These are phyloP conservation scores for Hemiscyllium ocellatum DNA, from an alignment of 2,113 vertebrate genomes.

Conservation along the genomic window DNA sequence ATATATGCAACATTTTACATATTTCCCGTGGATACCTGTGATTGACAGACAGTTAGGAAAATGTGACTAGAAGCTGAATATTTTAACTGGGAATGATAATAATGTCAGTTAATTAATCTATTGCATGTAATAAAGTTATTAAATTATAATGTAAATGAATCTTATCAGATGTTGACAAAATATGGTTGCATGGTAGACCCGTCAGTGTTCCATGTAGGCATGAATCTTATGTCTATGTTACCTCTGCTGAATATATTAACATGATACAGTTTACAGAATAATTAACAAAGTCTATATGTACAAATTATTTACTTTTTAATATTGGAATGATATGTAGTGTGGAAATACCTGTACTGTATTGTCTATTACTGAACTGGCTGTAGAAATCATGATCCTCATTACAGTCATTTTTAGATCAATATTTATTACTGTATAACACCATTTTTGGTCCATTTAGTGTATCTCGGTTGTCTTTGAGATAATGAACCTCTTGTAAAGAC, in stretches of 20 bases:
- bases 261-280: slow-evolving; percentile 64
- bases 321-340: slow-evolving; percentile 66
- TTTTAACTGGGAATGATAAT: slow-evolving; percentile 56
- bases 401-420: slow-evolving; percentile 72
- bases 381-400: slow-evolving; percentile 68
- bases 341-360: slow-evolving; percentile 55
- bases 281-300: slow-evolving; percentile 71
- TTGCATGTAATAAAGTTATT: slow-evolving; percentile 70
- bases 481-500: slow-evolving; percentile 71
- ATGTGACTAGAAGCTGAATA: slow-evolving; percentile 55
- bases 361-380: slow-evolving; percentile 64
- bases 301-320: slow-evolving; percentile 64
- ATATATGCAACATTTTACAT: slow-evolving; percentile 34
- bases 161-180: slow-evolving; percentile 56
- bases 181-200: slow-evolving; percentile 70
- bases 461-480: slow-evolving; percentile 54
- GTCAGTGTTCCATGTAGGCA: slow-evolving; percentile 65
- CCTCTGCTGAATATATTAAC: slow-evolving; percentile 69
- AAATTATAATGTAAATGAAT: slow-evolving; percentile 62
- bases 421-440: slow-evolving; percentile 77
- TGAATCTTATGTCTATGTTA: slow-evolving; percentile 64
- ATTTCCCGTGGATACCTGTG: slow-evolving; percentile 11
- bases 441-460: slow-evolving; percentile 56
- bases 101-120: slow-evolving; percentile 49
- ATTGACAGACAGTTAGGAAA: slow-evolving; percentile 42